Percentiles rank a stretch among this genome's conserved stretches.
These are phyloP conservation scores for Baryphthengus martii DNA, from an alignment of 2,113 vertebrate species.

Conservation along the genomic window DNA sequence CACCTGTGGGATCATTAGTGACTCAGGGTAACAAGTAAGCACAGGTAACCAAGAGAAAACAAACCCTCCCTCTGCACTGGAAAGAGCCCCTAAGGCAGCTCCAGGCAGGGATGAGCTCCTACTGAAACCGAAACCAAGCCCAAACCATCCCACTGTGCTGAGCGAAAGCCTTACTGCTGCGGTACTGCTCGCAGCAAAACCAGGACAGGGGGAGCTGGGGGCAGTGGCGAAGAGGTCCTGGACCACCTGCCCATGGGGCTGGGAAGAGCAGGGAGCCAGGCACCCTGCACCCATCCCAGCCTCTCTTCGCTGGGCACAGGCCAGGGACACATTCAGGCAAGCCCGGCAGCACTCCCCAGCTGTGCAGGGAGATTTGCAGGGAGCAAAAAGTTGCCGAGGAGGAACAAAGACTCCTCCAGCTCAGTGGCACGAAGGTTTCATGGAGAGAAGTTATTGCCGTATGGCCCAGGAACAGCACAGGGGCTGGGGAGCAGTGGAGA, in stretches of 20 bases:
- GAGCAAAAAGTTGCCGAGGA: accelerated
- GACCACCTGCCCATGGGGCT: not conserved
- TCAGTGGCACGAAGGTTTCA: not conserved
- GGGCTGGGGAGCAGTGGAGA: not conserved
- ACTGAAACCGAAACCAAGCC: not conserved
- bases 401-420: not conserved
- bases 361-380: not conserved
- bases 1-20: not conserved
- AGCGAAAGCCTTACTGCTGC: not conserved
- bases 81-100: not conserved
- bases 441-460: not conserved
- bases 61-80: not conserved
- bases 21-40: not conserved
- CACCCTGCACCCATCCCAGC: not conserved
- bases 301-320: not conserved
- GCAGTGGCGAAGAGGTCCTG: not conserved
- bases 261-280: not conserved
- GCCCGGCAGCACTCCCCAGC: accelerated
- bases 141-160: not conserved
- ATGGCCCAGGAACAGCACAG: accelerated
- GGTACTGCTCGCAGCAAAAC: accelerated
- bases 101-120: not conserved
- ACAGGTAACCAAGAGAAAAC: not conserved
- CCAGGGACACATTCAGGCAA: not conserved
- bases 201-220: not conserved